These are phyloP conservation scores for Carollia perspicillata DNA, from an alignment of 2,113 vertebrate genomes.

Conservation along the genomic window DNA sequence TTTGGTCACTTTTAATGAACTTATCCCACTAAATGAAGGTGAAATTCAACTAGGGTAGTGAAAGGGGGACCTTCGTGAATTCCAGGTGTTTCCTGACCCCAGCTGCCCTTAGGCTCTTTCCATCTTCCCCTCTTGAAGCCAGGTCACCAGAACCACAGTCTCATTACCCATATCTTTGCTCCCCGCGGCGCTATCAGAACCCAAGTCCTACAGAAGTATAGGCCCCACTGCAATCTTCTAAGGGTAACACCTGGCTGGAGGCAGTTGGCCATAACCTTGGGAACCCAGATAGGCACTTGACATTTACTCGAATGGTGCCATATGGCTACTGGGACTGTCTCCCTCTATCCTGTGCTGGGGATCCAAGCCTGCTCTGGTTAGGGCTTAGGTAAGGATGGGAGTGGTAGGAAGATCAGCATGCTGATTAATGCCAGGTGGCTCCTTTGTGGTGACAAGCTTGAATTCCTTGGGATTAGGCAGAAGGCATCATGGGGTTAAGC, in stretches of 20 bases:
- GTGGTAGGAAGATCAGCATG: not conserved
- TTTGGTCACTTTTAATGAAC: constrained; percentile 7
- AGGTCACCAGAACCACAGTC: not conserved
- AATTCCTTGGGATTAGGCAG: not conserved
- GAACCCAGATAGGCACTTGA: not conserved
- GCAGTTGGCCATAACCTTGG: not conserved
- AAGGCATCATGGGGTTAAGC: not conserved
- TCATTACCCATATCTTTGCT: not conserved
- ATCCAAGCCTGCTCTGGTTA: not conserved
- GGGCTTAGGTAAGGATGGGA: not conserved
- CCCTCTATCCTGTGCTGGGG: not conserved
- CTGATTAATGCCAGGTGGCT: not conserved
- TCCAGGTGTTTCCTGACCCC: not conserved
- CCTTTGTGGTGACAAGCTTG: not conserved
- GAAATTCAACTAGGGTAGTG: not conserved
- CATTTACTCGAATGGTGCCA: not conserved
- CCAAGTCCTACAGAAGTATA: not conserved
- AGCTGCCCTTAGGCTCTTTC: not conserved
- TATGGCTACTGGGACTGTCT: not conserved
- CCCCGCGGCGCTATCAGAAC: not conserved
- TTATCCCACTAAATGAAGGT: not conserved
- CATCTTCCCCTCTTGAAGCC: not conserved
- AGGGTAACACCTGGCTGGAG: not conserved
- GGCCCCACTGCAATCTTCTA: not conserved
- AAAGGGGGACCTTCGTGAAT: not conserved